Conservation (phyloP, 2,113 vertebrate genomes). For the Leucopsar rothschildi region DNA sequence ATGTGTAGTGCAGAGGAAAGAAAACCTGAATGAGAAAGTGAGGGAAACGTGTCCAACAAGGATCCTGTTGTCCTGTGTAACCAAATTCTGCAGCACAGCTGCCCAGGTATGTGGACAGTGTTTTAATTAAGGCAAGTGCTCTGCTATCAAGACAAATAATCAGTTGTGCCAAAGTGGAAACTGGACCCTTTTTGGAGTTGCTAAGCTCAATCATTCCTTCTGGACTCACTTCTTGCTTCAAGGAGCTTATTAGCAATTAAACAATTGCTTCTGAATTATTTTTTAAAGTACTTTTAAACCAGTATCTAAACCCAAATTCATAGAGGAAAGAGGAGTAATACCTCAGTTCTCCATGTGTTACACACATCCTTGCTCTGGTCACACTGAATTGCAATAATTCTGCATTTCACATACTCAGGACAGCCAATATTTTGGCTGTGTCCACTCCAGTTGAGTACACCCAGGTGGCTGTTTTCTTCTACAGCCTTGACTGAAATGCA, state of each 20-base stretch:
- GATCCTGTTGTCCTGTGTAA: constrained; percentile 51
- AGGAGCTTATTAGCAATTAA: neutral
- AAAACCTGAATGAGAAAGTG: constrained; percentile 41
- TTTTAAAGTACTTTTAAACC: neutral
- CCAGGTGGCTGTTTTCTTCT: neutral
- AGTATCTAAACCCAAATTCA: neutral
- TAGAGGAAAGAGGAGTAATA: neutral
- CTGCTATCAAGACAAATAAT: constrained; percentile 43
- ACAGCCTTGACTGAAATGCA: neutral
- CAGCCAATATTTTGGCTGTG: neutral
- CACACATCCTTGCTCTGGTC: neutral
- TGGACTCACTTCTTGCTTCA: neutral
- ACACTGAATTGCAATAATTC: neutral
- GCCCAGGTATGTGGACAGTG: constrained; percentile 35
- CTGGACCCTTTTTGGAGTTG: neutral
- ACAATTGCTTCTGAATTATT: neutral
- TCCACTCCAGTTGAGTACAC: neutral
- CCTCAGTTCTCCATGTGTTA: neutral
- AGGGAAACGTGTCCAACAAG: constrained; percentile 49
- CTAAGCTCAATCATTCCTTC: neutral
- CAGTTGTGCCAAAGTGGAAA: constrained; percentile 30
- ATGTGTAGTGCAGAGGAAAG: constrained; percentile 15
- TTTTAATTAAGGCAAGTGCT: constrained; percentile 66
- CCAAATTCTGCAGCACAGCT: constrained; percentile 24
- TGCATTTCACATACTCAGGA: neutral